These are phyloP conservation scores for Prunella strophiata DNA, from an alignment of 2,797 vertebrate genomes.

Conservation along the genomic window DNA sequence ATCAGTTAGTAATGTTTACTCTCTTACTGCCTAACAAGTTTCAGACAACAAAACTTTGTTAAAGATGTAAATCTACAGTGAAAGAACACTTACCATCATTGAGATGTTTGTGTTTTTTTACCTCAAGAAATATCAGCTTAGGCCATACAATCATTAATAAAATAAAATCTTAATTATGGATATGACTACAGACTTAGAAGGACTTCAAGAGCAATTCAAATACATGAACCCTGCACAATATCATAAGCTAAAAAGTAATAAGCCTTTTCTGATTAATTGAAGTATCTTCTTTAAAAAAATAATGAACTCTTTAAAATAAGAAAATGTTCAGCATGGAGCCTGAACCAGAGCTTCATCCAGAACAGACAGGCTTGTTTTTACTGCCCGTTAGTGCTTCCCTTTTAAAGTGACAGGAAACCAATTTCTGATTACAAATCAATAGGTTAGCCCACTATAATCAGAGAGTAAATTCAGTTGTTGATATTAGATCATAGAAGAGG, in stretches of 20 bases:
- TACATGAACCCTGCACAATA: neutral
- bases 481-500: neutral
- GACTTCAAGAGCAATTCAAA: neutral
- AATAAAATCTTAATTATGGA: neutral
- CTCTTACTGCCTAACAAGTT: neutral
- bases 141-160: neutral
- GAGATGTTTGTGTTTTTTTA: conserved; percentile 9
- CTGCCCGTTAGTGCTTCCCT: conserved; percentile 75
- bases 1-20: neutral
- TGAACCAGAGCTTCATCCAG: conserved; percentile 51
- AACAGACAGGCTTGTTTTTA: conserved; percentile 73
- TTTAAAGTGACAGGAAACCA: conserved; percentile 80
- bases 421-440: conserved; percentile 77
- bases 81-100: conserved; percentile 8
- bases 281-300: neutral
- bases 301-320: neutral
- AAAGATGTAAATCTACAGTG: neutral
- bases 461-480: conserved; percentile 8
- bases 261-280: neutral
- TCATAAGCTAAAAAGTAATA: neutral
- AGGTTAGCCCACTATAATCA: conserved; percentile 36
- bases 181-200: neutral
- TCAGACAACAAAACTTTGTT: conserved; percentile 37
- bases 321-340: conserved; percentile 8
- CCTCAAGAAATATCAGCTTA: neutral